phyloP scores from a whole-genome alignment of 2,113 vertebrate genomes.

The Lichenostomus cassidix region DNA sequence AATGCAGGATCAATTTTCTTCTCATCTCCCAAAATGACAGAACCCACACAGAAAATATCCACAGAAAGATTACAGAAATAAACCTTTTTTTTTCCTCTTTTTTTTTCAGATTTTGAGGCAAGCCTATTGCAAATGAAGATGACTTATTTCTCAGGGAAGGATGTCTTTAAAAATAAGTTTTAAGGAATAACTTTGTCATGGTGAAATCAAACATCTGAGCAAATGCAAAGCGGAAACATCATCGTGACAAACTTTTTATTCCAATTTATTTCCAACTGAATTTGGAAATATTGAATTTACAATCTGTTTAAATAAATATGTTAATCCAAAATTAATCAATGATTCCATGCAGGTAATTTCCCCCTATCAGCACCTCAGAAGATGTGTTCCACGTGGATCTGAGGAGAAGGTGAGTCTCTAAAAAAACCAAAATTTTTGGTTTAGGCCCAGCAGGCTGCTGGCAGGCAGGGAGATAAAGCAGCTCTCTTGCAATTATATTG shows the following conservation, averaged over 20 bases:
- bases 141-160: not conserved
- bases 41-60: not conserved
- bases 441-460: not conserved
- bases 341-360: not conserved
- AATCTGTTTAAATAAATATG: not conserved
- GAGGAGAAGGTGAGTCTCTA: not conserved
- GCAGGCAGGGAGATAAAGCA: not conserved
- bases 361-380: not conserved
- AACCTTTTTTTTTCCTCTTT: rapidly evolving
- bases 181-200: not conserved
- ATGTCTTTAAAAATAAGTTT: not conserved
- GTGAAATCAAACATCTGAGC: not conserved
- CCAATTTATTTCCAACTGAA: not conserved
- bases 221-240: not conserved
- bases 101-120: not conserved
- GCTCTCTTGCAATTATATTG: not conserved
- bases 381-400: not conserved
- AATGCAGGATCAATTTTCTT: not conserved
- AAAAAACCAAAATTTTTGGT: not conserved
- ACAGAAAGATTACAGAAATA: not conserved
- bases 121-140: not conserved
- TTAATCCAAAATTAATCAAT: not conserved
- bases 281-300: too few relatives aligned
- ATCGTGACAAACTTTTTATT: not conserved
- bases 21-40: not conserved